Base-by-base conservation (phyloP, 92 coral and sea anemone species). In the Scolanthus callimorphus region DNA sequence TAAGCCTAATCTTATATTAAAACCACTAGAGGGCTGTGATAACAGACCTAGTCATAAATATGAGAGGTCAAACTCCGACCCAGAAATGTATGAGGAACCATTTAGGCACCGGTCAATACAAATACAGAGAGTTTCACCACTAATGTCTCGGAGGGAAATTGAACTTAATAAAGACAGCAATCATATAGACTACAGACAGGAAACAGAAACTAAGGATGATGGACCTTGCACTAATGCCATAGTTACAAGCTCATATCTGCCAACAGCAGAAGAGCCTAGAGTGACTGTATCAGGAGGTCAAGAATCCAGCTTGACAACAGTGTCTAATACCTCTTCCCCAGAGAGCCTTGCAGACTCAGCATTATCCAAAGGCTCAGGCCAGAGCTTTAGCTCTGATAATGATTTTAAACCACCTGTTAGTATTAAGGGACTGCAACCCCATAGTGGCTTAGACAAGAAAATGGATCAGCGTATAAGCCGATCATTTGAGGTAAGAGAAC, bases 291-390 rank as follows among this genome's bases (percentile, higher is more conserved):
- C 22, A 9, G 23, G 4, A 4, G 8, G 52, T 46, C n/a, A n/a
- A n/a, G 17, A 46, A 6, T 9, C 12, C 4, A 20, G 17, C 19
- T 9, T 9, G 11, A 9, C 8, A 6, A 4, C 17, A 15, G 41
- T 34, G 41, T 34, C 12, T 9, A 46, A 9, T 19, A 46, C 52
- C 8, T 46, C 52, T 6, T 77, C 84, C 31, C 84, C 85, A 3
- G 79, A 81, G 17, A 81, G 84, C 39, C 74, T 81, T 29, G 65
- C 53, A 9, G 88, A 81, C 31, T 81, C 88, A 25, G 73, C 68
- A 50, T 31, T 81, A 72, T 81, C 88, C 4, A n/a, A 73, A 69
- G 78, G 72, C 20, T 81, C 88, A 2, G 73, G 58, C 44, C 78
- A 68, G 21, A 62, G 84, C 65, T 61, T 56, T 2, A 23, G 44